Percentiles rank a stretch among this genome's conserved stretches.
Evolutionary conservation across 2,797 vertebrate genomes (phyloP).

Genomic region (Tapera naevia): DNA sequence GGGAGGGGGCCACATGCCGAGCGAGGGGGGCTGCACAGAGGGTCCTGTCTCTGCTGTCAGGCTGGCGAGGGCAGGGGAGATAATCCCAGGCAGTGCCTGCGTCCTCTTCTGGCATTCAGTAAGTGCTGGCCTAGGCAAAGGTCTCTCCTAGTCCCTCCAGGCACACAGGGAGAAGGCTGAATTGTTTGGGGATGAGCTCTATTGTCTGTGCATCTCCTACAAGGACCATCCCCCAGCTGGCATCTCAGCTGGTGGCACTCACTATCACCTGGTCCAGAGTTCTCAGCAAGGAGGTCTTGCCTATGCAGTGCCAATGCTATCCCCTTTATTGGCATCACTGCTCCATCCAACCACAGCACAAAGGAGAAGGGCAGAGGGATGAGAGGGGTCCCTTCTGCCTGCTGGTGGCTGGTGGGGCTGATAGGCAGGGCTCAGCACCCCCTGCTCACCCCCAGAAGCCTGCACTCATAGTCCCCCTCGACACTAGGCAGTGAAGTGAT

Average conservation of each 20-base stretch:
- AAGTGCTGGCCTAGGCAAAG: accelerated
- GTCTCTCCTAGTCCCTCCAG: background rate
- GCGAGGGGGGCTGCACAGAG: background rate
- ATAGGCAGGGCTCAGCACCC: background rate
- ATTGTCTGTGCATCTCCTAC: background rate
- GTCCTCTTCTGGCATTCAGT: background rate
- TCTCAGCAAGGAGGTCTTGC: background rate
- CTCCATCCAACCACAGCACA: background rate
- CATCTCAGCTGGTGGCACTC: background rate
- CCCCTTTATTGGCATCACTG: conserved; percentile 58
- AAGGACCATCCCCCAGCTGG: background rate
- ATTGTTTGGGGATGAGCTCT: background rate
- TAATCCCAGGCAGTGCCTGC: background rate
- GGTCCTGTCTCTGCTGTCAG: background rate
- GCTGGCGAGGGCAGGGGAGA: background rate
- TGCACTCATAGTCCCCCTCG: background rate
- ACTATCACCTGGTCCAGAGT: background rate
- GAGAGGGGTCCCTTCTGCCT: background rate
- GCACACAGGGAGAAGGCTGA: background rate
- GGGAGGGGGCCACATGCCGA: background rate
- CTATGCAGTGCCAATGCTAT: background rate
- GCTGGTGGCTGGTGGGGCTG: background rate
- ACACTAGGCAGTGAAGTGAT: conserved; percentile 10
- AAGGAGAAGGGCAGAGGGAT: background rate
- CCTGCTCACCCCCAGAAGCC: background rate